Conservation (phyloP, 2,113 vertebrate genomes). For the Rissa tridactyla region DNA sequence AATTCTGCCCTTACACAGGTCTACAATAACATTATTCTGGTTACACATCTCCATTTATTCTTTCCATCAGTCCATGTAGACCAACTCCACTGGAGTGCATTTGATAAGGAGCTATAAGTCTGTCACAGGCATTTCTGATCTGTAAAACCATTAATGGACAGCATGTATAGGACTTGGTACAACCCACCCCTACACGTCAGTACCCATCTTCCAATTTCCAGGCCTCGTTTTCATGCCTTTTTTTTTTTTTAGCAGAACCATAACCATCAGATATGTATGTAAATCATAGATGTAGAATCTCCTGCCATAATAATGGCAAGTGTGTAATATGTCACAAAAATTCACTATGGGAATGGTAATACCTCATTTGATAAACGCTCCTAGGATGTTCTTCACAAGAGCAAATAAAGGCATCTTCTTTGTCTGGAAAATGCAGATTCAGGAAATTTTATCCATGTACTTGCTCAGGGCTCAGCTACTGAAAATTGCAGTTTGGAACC, state of each 20-base stretch:
- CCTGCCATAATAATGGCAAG: background rate
- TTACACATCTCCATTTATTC: background rate
- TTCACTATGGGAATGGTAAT: background rate
- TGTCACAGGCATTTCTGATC: background rate
- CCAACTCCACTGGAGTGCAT: background rate
- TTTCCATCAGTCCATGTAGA: background rate
- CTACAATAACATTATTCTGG: background rate
- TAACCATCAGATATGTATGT: background rate
- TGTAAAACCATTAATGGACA: background rate
- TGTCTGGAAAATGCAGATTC: background rate
- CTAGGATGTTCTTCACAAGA: background rate
- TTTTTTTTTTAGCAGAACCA: background rate
- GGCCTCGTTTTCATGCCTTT: background rate
- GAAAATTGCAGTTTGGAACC: background rate
- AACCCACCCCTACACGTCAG: background rate
- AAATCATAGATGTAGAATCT: background rate
- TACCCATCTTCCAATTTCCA: background rate
- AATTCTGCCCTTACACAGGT: background rate
- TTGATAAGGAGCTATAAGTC: background rate
- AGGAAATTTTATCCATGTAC: background rate
- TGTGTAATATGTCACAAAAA: background rate
- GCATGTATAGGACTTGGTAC: background rate
- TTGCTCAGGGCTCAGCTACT: background rate
- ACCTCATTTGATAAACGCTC: background rate
- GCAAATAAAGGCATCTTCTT: background rate